Conservation (phyloP, 2,888 invertebrate genomes). For the Phyllotreta striolata region DNA sequence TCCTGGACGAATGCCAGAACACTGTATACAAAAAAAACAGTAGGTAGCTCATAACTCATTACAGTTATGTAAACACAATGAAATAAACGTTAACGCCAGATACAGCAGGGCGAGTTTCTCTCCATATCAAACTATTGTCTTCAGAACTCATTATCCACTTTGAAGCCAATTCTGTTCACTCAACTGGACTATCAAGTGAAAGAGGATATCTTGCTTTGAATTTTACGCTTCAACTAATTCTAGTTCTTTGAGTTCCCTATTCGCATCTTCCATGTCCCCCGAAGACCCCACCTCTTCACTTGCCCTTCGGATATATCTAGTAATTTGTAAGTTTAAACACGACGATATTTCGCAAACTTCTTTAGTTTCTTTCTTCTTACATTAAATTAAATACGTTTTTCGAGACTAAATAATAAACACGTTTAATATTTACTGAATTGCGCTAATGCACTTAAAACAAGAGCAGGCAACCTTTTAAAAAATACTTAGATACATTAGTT, state of each 20-base stretch:
- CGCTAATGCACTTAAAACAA: no score
- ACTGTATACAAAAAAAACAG: no score
- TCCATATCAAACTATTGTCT: constrained; percentile 25
- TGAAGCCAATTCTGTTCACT: constrained; percentile 26
- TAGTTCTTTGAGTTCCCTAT: constrained; percentile 17
- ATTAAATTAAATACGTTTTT: no score
- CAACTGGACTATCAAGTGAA: constrained; percentile 21
- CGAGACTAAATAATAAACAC: no score
- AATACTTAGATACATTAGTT: no score
- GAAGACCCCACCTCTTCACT: not conserved
- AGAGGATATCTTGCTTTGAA: constrained; percentile 31
- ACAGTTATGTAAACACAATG: no score
- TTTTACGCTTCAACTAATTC: constrained; percentile 23
- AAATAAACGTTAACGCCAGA: constrained; percentile 12
- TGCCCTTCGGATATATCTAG: constrained; percentile 8
- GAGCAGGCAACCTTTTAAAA: no score
- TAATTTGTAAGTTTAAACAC: no score
- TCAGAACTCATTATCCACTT: constrained; percentile 27
- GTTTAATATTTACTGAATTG: no score
- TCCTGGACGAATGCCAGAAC: not conserved
- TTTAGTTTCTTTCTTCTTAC: no score
- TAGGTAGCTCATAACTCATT: no score
- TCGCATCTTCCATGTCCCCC: not conserved
- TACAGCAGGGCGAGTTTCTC: constrained; percentile 4
- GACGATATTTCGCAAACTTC: no score